Conservation (phyloP, 2,797 vertebrate species). For the Odontamblyopus lacepedii region DNA sequence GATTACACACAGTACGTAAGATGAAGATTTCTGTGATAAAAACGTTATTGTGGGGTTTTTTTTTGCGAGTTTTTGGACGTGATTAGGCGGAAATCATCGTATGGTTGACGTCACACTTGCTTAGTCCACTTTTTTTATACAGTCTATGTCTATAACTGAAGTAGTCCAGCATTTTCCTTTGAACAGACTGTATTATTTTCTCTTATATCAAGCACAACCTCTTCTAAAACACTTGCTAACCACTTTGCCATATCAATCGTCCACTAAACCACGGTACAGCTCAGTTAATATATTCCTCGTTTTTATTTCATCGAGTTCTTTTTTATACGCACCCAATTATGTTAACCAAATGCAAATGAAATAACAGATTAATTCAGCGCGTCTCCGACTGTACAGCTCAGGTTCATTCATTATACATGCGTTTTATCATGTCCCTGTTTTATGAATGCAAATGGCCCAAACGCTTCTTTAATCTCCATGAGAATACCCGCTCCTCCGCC, state of each 20-base stretch:
- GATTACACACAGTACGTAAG: no score
- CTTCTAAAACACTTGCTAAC: no score
- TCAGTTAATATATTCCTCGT: background rate
- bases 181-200: no score
- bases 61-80: no score
- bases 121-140: no score
- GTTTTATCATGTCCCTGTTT: conserved; percentile 36
- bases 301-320: background rate
- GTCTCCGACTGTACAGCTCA: conserved; percentile 23
- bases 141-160: no score
- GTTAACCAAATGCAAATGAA: conserved; percentile 22
- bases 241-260: background rate
- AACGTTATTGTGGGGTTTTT: no score
- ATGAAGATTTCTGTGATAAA: no score
- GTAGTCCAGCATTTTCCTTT: no score
- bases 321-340: background rate
- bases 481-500: conserved; percentile 62
- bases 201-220: no score
- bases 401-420: conserved; percentile 40
- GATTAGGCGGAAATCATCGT: no score
- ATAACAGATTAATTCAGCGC: conserved; percentile 45
- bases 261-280: background rate
- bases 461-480: conserved; percentile 60
- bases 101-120: no score
- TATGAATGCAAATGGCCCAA: conserved; percentile 52